Conservation (phyloP, 2,888 invertebrate genomes). For the Chouioia cunea region DNA sequence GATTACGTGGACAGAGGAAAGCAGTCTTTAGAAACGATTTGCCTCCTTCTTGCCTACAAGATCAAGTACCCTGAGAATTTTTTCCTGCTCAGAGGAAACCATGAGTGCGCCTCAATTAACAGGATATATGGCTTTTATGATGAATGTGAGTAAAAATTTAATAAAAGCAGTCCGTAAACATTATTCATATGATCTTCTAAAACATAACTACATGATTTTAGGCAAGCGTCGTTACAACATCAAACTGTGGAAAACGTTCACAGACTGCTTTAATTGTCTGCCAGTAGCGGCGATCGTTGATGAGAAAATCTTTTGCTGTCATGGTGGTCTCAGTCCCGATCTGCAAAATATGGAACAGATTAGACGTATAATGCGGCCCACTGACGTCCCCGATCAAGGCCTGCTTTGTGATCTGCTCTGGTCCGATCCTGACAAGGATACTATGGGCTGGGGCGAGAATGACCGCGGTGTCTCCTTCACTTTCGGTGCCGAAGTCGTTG, state of each 20-base stretch:
- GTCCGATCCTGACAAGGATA: constrained; percentile 97
- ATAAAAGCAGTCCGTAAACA: too few species aligned
- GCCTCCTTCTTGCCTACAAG: constrained; percentile 96
- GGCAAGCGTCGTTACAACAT: constrained; percentile 98
- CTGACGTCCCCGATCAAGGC: constrained; percentile 98
- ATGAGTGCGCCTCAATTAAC: constrained; percentile 98
- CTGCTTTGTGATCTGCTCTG: constrained; percentile 96
- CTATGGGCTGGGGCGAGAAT: constrained; percentile 96
- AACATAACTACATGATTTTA: too few species aligned
- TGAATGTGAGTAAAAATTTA: too few species aligned
- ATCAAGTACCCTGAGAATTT: constrained; percentile 96
- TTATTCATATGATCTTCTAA: too few species aligned
- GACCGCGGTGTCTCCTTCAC: constrained; percentile 98
- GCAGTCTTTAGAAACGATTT: constrained; percentile 96
- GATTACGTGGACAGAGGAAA: constrained; percentile 90
- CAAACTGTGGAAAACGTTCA: constrained; percentile 99
- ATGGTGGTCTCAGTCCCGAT: constrained; percentile 94
- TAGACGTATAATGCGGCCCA: constrained; percentile 96
- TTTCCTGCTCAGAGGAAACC: constrained; percentile 94
- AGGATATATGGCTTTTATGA: constrained; percentile 95
- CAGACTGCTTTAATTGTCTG: constrained; percentile 99
- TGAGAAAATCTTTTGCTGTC: constrained; percentile 99
- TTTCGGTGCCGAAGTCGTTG: constrained; percentile 97
- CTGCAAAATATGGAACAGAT: constrained; percentile 98
- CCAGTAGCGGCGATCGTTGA: constrained; percentile 99